These are phyloP conservation scores for Lepas anatifera DNA, from an alignment of 2,888 invertebrate genomes.

Conservation along the genomic window DNA sequence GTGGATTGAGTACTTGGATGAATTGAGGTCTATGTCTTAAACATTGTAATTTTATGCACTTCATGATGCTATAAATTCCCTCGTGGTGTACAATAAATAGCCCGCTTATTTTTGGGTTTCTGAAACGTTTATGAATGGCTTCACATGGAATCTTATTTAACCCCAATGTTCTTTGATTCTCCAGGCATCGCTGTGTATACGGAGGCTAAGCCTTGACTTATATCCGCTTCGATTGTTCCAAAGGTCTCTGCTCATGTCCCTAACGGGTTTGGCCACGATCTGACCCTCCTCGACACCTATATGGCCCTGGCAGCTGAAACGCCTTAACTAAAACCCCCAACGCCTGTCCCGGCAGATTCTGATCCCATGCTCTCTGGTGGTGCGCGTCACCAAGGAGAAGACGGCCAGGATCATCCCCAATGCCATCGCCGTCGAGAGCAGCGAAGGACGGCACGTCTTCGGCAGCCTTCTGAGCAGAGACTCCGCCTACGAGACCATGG, in stretches of 20 bases:
- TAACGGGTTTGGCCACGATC: conserved; percentile 56
- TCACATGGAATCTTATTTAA: no score
- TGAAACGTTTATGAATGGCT: no score
- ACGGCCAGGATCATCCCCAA: conserved; percentile 89
- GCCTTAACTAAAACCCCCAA: no score
- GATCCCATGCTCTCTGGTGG: conserved; percentile 73
- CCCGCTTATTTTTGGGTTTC: no score
- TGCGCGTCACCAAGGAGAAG: conserved; percentile 81
- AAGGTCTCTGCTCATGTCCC: conserved; percentile 74
- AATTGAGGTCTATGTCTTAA: no score
- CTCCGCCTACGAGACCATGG: conserved; percentile 74
- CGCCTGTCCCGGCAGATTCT: conserved; percentile 49
- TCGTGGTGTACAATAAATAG: no score
- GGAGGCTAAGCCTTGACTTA: no score
- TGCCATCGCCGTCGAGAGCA: conserved; percentile 78
- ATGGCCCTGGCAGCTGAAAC: background rate
- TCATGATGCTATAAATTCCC: no score
- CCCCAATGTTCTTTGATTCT: no score
- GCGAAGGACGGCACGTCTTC: conserved; percentile 70
- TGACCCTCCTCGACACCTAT: no score
- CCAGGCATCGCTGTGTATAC: background rate
- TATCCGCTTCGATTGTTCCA: conserved; percentile 28
- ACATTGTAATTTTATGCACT: no score
- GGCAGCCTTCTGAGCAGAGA: conserved; percentile 81
- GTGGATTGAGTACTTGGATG: no score